phyloP scores from a whole-genome alignment of 2,888 invertebrate genomes.

The Gari tellinella region DNA sequence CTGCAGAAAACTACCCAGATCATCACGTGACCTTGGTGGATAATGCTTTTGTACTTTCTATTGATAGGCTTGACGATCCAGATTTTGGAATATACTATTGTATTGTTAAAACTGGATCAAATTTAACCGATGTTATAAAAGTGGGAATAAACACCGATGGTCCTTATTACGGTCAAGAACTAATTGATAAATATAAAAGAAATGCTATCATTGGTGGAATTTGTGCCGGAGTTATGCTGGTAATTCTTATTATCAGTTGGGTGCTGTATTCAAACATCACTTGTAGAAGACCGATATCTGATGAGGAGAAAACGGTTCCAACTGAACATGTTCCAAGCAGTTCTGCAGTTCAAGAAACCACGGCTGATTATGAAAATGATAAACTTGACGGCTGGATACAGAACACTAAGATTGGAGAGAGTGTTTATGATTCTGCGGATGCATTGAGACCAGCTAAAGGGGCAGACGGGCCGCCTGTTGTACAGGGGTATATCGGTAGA shows the following conservation, averaged over 20 bases:
- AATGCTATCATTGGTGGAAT: constrained; percentile 24
- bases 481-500: not conserved
- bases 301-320: not conserved
- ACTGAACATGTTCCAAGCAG: too few species aligned
- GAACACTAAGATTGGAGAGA: constrained; percentile 10
- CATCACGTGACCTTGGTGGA: not conserved
- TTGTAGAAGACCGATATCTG: not conserved
- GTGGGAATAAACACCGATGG: constrained; percentile 16
- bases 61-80: constrained; percentile 7
- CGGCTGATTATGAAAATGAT: not conserved
- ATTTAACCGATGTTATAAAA: not conserved
- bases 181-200: constrained; percentile 1
- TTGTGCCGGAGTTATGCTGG: constrained; percentile 9
- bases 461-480: not conserved
- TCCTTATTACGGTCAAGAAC: constrained; percentile 21
- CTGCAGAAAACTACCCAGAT: not conserved
- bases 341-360: not conserved
- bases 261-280: not conserved
- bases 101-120: not conserved
- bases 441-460: not conserved
- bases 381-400: too few species aligned
- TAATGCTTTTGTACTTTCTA: not conserved
- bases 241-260: not conserved
- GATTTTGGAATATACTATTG: constrained; percentile 17
- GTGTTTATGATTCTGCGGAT: constrained; percentile 18